Evolutionary conservation across 1,140 invertebrate species (phyloP).

Genomic region (Cherax quadricarinatus): DNA sequence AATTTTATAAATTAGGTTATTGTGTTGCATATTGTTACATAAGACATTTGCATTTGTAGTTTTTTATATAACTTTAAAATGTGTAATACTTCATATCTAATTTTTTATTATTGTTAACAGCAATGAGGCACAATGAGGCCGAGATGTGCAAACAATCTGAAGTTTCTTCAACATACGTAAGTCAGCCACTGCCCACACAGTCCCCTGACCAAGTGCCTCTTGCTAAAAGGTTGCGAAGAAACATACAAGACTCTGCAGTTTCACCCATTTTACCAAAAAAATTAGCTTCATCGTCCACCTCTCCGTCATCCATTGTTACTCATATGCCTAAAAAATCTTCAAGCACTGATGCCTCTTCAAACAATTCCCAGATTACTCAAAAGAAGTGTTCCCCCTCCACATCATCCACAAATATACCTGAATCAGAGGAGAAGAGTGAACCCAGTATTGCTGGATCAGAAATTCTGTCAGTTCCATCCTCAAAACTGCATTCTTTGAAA

Average conservation of each 20-base stretch:
- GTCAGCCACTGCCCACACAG: neutral
- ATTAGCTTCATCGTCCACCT: neutral
- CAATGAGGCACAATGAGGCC: neutral
- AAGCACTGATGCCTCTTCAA: neutral
- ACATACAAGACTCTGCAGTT: slow-evolving; percentile 3
- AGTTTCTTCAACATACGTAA: neutral
- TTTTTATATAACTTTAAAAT: neutral
- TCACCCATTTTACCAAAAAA: neutral
- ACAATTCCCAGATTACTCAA: neutral
- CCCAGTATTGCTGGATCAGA: neutral
- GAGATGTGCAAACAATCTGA: neutral
- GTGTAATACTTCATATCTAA: neutral
- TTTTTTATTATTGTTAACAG: neutral
- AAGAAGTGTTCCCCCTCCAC: neutral
- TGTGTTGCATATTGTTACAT: too few relatives aligned
- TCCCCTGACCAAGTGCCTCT: slow-evolving; percentile 37
- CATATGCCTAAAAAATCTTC: neutral
- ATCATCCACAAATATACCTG: neutral
- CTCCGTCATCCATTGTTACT: neutral
- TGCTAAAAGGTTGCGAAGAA: slow-evolving; percentile 24
- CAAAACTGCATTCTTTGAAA: neutral
- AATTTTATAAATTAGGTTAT: too few relatives aligned
- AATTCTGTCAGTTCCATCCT: neutral
- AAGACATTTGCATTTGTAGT: too few relatives aligned
- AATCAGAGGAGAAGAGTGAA: neutral